A percentile compares a stretch with the other conserved stretches of the same genome.
Evolutionary conservation across 2,888 invertebrate species (phyloP).

Genomic region (Rhamphomyia laevipes): DNA sequence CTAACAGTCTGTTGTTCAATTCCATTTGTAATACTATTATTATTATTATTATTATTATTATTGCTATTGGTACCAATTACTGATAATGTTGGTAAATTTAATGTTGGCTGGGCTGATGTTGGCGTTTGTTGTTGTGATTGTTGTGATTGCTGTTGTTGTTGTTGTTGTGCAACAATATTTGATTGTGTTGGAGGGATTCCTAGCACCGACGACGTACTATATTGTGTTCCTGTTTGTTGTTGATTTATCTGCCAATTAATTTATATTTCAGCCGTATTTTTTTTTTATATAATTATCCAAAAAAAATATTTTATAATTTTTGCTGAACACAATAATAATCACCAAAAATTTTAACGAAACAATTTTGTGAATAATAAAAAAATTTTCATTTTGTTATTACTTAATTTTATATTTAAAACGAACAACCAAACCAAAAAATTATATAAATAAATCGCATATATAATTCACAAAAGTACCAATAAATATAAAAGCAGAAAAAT

Average conservation of each 20-base stretch:
- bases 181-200: conserved; percentile 3
- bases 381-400: too few species aligned
- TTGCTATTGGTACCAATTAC: not conserved
- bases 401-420: too few species aligned
- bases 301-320: too few species aligned
- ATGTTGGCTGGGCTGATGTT: not conserved
- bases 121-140: not conserved
- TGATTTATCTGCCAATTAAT: conserved; percentile 10
- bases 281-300: too few species aligned
- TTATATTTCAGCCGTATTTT: too few species aligned
- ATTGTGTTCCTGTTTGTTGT: conserved; percentile 14
- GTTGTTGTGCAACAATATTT: conserved; percentile 6
- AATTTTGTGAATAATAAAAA: too few species aligned
- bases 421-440: too few species aligned
- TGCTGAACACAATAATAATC: too few species aligned
- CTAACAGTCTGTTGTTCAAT: conserved; percentile 20
- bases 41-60: not conserved
- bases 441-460: too few species aligned
- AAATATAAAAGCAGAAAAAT: too few species aligned
- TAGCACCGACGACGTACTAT: conserved; percentile 14
- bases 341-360: too few species aligned
- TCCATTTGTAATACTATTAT: conserved; percentile 24
- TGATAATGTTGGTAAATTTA: not conserved
- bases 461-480: too few species aligned
- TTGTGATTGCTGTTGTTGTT: conserved; percentile 2